Evolutionary conservation across 2,888 invertebrate genomes (phyloP).

Genomic region (Phoenoteleia sp.): DNA sequence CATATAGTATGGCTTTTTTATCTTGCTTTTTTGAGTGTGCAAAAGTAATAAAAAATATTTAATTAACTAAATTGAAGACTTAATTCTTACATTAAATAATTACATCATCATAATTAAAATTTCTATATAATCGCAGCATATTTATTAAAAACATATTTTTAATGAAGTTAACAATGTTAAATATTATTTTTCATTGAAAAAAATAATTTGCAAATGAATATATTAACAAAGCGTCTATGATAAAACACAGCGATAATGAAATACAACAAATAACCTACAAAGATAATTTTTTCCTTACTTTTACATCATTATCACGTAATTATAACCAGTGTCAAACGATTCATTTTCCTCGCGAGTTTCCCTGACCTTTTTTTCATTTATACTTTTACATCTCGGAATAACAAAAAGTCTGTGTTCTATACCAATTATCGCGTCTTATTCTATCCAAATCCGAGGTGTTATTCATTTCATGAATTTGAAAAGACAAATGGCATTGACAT

Average conservation of each 20-base stretch:
- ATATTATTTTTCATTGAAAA: no score
- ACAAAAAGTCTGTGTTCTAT: background rate
- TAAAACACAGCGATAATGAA: conserved; percentile 22
- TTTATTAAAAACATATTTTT: no score
- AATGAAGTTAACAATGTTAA: no score
- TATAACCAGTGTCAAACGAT: conserved; percentile 48
- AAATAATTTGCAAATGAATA: no score
- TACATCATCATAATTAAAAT: no score
- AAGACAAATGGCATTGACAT: conserved; percentile 14
- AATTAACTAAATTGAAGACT: no score
- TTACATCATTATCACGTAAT: conserved; percentile 42
- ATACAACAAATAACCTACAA: conserved; percentile 51
- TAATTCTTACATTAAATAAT: no score
- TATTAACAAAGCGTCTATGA: background rate
- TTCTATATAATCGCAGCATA: no score
- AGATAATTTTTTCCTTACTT: conserved; percentile 44
- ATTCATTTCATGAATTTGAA: conserved; percentile 15
- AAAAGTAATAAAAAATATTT: no score
- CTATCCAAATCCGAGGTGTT: background rate
- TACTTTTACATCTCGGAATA: conserved; percentile 18
- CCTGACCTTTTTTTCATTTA: conserved; percentile 49
- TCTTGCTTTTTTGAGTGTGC: no score
- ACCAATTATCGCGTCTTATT: conserved; percentile 1
- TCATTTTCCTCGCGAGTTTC: conserved; percentile 47
- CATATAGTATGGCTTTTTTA: no score